Conservation (phyloP, 2,888 invertebrate genomes). For the Ophion costatus region DNA sequence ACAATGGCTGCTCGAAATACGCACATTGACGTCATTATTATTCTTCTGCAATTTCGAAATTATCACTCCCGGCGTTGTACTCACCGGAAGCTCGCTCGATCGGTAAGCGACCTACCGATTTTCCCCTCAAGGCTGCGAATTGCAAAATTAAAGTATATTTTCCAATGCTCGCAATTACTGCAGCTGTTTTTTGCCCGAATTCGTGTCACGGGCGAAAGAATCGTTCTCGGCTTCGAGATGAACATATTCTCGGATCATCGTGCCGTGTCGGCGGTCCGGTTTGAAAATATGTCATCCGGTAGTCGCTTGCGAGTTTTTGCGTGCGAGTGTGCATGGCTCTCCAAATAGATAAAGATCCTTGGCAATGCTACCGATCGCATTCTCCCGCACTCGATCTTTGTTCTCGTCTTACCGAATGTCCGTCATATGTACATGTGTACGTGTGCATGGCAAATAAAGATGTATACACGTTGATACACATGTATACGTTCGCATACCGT, state of each 20-base stretch:
- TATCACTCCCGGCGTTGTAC: background rate
- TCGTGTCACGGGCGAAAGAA: conserved; percentile 4
- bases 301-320: conserved; percentile 58
- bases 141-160: background rate
- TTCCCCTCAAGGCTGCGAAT: background rate
- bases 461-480: background rate
- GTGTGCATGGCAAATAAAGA: background rate
- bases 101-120: background rate
- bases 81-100: background rate
- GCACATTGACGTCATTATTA: background rate
- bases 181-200: background rate
- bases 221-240: background rate
- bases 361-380: conserved; percentile 69
- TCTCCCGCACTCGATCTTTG: conserved; percentile 61
- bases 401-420: conserved; percentile 53
- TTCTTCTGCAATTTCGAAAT: background rate
- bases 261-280: background rate
- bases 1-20: conserved; percentile 21
- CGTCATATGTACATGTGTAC: background rate
- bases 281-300: conserved; percentile 16
- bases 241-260: conserved; percentile 20
- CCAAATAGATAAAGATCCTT: conserved; percentile 72
- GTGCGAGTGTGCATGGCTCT: conserved; percentile 48
- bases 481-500: background rate
- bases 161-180: background rate